phyloP scores from a whole-genome alignment of 1,140 invertebrate species.

The Drosophila orosa region DNA sequence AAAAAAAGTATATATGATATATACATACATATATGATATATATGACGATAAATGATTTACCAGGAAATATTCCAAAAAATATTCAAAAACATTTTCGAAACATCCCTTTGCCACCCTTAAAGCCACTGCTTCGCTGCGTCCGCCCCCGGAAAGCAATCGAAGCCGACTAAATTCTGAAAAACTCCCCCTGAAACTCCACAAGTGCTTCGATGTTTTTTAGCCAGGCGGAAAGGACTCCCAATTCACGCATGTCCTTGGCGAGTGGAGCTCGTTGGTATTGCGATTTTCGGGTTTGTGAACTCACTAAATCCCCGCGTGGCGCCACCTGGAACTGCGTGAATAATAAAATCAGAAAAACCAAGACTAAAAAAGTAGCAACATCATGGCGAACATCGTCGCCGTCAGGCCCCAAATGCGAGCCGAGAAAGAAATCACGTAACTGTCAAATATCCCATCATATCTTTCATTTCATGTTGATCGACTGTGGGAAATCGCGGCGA shows the following conservation, averaged over 20 bases:
- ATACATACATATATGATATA: too few species aligned
- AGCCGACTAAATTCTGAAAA: slow-evolving; percentile 44
- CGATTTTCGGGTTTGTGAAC: slow-evolving; percentile 59
- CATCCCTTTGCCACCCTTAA: neutral
- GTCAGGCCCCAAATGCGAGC: slow-evolving; percentile 28
- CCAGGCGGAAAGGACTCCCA: slow-evolving; percentile 29
- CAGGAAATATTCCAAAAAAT: neutral
- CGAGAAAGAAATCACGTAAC: slow-evolving; percentile 80
- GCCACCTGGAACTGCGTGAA: slow-evolving; percentile 48
- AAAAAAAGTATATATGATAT: too few species aligned
- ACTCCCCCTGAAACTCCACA: slow-evolving; percentile 58
- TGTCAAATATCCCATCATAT: slow-evolving; percentile 82
- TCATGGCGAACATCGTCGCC: slow-evolving; percentile 18
- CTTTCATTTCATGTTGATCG: slow-evolving; percentile 78
- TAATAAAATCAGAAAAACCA: slow-evolving; percentile 25
- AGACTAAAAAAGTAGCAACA: slow-evolving; percentile 19
- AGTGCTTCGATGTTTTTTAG: slow-evolving; percentile 38
- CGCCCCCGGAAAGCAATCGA: slow-evolving; percentile 34
- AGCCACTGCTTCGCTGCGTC: slow-evolving; percentile 26
- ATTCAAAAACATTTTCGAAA: neutral
- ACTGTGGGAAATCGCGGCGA: slow-evolving; percentile 71
- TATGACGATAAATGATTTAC: too few species aligned
- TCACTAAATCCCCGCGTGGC: slow-evolving; percentile 57
- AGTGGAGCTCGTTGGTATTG: slow-evolving; percentile 28
- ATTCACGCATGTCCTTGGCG: slow-evolving; percentile 70